phyloP scores from a whole-genome alignment of 1,140 invertebrate genomes.

The Chironomus tepperi region DNA sequence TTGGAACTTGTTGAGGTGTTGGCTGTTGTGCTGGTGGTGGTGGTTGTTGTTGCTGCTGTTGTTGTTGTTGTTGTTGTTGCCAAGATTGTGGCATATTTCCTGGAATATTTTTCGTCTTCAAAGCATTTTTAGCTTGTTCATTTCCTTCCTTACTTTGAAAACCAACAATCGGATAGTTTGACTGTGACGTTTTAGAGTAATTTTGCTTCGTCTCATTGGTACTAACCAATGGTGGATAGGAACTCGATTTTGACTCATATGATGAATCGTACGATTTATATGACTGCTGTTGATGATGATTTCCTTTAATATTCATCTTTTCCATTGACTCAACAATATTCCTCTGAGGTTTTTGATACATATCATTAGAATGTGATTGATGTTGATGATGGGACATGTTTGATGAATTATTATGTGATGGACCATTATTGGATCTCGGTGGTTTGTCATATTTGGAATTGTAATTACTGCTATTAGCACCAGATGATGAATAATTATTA shows the following conservation, averaged over 20 bases:
- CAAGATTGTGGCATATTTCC: background rate
- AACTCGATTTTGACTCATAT: background rate
- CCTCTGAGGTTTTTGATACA: background rate
- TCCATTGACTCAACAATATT: background rate
- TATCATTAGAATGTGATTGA: constrained; percentile 23
- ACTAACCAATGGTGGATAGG: background rate
- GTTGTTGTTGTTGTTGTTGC: background rate
- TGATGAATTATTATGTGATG: constrained; percentile 23
- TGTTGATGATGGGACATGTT: constrained; percentile 30
- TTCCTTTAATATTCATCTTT: constrained; percentile 2
- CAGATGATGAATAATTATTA: constrained; percentile 27
- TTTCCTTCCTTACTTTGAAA: constrained; percentile 51
- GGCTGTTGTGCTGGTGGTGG: background rate
- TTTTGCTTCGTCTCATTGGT: background rate
- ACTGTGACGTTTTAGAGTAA: background rate
- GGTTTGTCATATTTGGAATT: constrained; percentile 24
- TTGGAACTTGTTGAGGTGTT: background rate
- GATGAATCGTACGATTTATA: background rate
- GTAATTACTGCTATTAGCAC: constrained; percentile 28
- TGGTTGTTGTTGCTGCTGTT: background rate
- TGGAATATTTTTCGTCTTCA: constrained; percentile 35
- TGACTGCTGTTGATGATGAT: constrained; percentile 12
- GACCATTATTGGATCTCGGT: constrained; percentile 24
- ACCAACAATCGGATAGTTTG: constrained; percentile 40
- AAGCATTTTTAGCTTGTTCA: constrained; percentile 47